These are phyloP conservation scores for Achatina immaculata DNA, from an alignment of 1,140 invertebrate species.

Conservation along the genomic window DNA sequence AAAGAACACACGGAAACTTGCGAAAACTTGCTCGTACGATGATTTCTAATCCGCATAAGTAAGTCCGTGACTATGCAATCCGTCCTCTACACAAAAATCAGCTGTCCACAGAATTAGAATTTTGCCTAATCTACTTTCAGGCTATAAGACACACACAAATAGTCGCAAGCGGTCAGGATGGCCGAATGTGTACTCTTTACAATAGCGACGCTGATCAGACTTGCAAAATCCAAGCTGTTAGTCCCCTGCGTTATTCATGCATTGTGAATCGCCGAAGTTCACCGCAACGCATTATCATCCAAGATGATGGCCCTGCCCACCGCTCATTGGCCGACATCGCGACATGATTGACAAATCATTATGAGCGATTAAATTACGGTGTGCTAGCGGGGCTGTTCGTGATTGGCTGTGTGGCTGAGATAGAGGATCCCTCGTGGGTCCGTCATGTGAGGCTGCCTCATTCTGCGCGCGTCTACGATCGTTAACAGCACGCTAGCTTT, in stretches of 20 bases:
- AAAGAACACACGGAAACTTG: slow-evolving; percentile 26
- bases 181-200: slow-evolving; percentile 42
- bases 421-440: neutral
- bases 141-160: slow-evolving; percentile 44
- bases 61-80: slow-evolving; percentile 27
- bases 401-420: slow-evolving; percentile 42
- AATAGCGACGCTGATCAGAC: slow-evolving; percentile 51
- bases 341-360: slow-evolving; percentile 58
- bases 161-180: slow-evolving; percentile 27
- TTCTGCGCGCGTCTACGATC: no score
- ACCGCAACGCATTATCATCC: slow-evolving; percentile 51
- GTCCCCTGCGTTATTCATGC: slow-evolving; percentile 59
- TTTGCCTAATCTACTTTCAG: slow-evolving; percentile 44
- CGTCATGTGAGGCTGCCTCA: neutral
- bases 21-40: neutral
- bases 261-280: slow-evolving; percentile 48
- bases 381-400: slow-evolving; percentile 21
- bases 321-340: slow-evolving; percentile 46
- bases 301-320: slow-evolving; percentile 46
- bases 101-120: slow-evolving; percentile 37
- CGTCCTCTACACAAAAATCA: slow-evolving; percentile 33
- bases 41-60: slow-evolving; percentile 32
- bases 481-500: no score
- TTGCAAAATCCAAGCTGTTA: slow-evolving; percentile 56
- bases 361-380: slow-evolving; percentile 54